phyloP scores from a whole-genome alignment of 2,797 vertebrate species.

The Prunella strophiata region DNA sequence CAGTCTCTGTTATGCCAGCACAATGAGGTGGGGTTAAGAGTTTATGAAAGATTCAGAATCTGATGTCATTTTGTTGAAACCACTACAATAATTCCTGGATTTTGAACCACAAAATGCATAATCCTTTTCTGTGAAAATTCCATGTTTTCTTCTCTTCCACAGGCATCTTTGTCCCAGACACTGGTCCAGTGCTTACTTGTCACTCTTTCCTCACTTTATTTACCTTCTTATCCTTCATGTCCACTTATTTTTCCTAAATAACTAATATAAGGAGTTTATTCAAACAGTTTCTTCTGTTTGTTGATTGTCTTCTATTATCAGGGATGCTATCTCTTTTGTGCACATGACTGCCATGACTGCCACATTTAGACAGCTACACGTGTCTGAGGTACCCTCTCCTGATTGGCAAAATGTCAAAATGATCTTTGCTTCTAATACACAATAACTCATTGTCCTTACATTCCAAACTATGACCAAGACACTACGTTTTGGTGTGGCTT shows the following conservation, averaged over 20 bases:
- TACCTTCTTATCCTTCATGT: not conserved
- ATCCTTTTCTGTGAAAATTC: not conserved
- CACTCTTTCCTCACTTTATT: not conserved
- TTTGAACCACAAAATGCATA: not conserved
- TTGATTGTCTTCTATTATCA: not conserved
- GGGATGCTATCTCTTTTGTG: not conserved
- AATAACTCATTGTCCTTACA: not conserved
- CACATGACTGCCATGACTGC: not conserved
- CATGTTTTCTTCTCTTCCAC: not conserved
- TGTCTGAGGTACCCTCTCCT: not conserved
- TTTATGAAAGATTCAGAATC: not conserved
- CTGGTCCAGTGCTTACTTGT: not conserved
- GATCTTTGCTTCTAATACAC: not conserved
- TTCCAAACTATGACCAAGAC: not conserved
- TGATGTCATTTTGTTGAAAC: not conserved
- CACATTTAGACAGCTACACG: not conserved
- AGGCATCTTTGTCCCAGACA: not conserved
- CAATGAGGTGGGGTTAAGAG: not conserved
- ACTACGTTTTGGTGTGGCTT: not conserved
- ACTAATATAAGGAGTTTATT: not conserved
- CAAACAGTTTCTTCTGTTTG: not conserved
- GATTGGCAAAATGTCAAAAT: constrained; percentile 2
- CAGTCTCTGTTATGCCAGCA: not conserved
- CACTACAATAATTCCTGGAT: not conserved
- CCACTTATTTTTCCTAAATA: not conserved